These are phyloP conservation scores for Diploscapter pachys DNA, from an alignment of 1,140 invertebrate genomes.

Conservation along the genomic window DNA sequence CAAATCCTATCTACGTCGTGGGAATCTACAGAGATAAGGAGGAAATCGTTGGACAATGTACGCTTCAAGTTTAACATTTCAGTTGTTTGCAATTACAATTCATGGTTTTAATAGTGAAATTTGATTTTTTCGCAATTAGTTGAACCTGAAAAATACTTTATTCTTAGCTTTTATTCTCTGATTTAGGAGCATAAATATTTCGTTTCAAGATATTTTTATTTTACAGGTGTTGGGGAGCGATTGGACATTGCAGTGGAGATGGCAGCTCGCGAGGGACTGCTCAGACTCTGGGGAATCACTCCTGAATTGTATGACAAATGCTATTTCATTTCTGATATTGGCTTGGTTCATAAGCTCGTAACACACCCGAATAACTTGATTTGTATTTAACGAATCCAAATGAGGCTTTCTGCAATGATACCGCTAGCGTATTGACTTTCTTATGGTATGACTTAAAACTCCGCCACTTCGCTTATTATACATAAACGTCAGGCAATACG, in stretches of 20 bases:
- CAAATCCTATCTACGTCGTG: conserved; percentile 52
- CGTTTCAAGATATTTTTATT: background rate
- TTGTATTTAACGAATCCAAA: too few species aligned
- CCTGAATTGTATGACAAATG: conserved; percentile 21
- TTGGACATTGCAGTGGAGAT: conserved; percentile 51
- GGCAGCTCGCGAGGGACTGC: conserved; percentile 48
- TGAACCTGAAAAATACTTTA: too few species aligned
- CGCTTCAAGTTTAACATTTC: background rate
- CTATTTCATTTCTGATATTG: conserved; percentile 4
- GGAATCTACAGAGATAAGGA: conserved; percentile 49
- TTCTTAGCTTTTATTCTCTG: too few species aligned
- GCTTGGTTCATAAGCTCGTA: too few species aligned
- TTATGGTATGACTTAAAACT: conserved; percentile 7
- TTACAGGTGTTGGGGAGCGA: conserved; percentile 48
- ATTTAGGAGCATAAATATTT: too few species aligned
- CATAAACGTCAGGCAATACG: too few species aligned
- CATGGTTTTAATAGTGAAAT: conserved; percentile 3
- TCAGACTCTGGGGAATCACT: conserved; percentile 47
- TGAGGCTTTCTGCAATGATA: too few species aligned
- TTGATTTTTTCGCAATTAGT: background rate
- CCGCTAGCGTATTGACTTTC: conserved; percentile 28
- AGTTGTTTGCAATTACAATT: conserved; percentile 34
- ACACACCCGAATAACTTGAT: too few species aligned
- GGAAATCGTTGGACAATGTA: conserved; percentile 43
- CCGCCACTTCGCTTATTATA: too few species aligned